phyloP scores from a whole-genome alignment of 2,113 vertebrate species.

The Struthio camelus region DNA sequence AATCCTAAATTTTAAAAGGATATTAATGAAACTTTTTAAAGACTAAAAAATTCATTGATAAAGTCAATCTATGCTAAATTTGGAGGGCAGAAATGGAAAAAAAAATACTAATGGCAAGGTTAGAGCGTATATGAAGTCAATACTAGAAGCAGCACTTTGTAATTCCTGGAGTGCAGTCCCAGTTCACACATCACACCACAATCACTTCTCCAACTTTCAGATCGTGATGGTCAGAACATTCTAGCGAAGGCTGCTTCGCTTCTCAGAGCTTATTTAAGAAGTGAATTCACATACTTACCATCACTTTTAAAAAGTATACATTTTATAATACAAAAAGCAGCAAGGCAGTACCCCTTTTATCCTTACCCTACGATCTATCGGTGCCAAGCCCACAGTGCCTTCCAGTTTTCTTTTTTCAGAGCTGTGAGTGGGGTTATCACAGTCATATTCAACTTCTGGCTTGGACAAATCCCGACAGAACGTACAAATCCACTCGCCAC shows the following conservation, averaged over 20 bases:
- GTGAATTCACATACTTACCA: background rate
- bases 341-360: background rate
- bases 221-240: background rate
- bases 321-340: background rate
- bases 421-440: constrained; percentile 70
- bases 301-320: background rate
- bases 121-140: background rate
- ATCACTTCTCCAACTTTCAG: background rate
- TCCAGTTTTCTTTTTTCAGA: constrained; percentile 77
- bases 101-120: background rate
- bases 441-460: constrained; percentile 84
- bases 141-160: background rate
- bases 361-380: constrained; percentile 81
- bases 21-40: background rate
- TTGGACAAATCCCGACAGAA: constrained; percentile 82
- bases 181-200: background rate
- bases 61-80: background rate
- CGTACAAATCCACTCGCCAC: constrained; percentile 85
- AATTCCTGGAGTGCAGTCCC: background rate
- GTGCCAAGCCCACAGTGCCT: constrained; percentile 61
- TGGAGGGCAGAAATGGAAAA: background rate
- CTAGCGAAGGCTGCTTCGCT: background rate
- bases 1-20: background rate
- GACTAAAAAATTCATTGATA: background rate
- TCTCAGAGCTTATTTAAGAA: background rate